Percentiles rank a stretch among this genome's conserved stretches.
These are phyloP conservation scores for Telenomus remus DNA, from an alignment of 1,140 invertebrate genomes.

Conservation along the genomic window DNA sequence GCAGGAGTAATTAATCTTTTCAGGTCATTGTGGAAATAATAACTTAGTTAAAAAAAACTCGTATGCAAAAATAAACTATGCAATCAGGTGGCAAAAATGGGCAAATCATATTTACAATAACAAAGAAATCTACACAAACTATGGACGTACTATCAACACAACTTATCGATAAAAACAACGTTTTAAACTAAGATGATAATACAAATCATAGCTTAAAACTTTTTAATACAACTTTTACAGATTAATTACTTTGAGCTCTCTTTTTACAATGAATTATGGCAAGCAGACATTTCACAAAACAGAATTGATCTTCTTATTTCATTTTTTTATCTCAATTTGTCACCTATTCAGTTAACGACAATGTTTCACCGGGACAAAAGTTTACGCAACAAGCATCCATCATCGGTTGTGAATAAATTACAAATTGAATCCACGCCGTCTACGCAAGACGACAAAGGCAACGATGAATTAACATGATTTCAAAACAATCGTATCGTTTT, in stretches of 20 bases:
- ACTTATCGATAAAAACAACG: background rate
- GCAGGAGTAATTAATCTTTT: constrained; percentile 28
- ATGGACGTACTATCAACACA: background rate
- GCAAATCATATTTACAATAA: constrained; percentile 1
- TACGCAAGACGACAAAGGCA: constrained; percentile 28
- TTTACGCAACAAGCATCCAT: constrained; percentile 1
- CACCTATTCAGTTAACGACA: constrained; percentile 8
- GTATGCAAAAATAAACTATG: too few species aligned
- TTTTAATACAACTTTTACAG: background rate
- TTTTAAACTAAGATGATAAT: background rate
- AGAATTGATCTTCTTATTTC: constrained; percentile 3
- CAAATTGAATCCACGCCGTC: constrained; percentile 38
- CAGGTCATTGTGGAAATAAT: too few species aligned
- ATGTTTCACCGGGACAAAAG: background rate
- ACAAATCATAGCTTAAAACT: background rate
- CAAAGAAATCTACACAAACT: too few species aligned
- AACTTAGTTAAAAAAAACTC: too few species aligned
- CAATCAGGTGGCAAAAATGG: too few species aligned
- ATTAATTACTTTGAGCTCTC: constrained; percentile 27
- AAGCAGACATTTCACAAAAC: background rate
- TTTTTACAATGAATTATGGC: constrained; percentile 18
- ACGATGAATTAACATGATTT: constrained; percentile 34
- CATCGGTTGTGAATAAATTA: constrained; percentile 23
- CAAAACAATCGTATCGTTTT: constrained; percentile 3
- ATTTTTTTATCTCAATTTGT: constrained; percentile 13